Evolutionary conservation across 2,797 vertebrate genomes (phyloP).

Genomic region (Muscicapa striata): DNA sequence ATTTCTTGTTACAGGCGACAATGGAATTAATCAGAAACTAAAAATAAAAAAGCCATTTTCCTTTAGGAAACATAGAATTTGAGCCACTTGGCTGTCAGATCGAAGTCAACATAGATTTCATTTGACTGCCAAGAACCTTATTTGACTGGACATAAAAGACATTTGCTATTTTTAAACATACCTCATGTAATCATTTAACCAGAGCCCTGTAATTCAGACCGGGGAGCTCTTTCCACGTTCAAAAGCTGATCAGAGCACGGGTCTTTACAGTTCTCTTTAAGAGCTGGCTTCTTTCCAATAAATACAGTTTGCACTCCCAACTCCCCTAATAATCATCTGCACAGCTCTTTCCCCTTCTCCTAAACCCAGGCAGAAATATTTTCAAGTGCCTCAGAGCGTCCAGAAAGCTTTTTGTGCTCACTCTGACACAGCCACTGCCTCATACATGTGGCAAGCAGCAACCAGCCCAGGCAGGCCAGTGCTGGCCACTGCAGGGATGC

Average conservation of each 20-base stretch:
- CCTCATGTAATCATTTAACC: constrained; percentile 37
- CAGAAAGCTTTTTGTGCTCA: background rate
- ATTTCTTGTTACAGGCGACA: background rate
- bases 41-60: background rate
- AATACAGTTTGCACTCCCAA: background rate
- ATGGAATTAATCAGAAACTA: background rate
- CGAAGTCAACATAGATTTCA: constrained; percentile 40
- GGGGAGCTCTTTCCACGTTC: constrained; percentile 16
- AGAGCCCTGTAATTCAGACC: constrained; percentile 49
- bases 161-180: constrained; percentile 59
- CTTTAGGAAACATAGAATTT: constrained; percentile 7
- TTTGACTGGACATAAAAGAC: constrained; percentile 58
- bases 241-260: constrained; percentile 15
- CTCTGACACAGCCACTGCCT: background rate
- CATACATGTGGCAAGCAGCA: background rate
- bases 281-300: background rate
- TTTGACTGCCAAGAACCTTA: constrained; percentile 41
- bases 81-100: constrained; percentile 44
- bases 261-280: background rate
- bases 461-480: background rate
- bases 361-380: background rate
- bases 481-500: background rate
- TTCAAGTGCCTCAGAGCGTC: background rate
- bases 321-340: background rate
- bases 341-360: background rate